Percentiles rank a stretch among this genome's conserved stretches.
Conservation (phyloP, 2,797 vertebrate genomes). For the Eospalax fontanierii region DNA sequence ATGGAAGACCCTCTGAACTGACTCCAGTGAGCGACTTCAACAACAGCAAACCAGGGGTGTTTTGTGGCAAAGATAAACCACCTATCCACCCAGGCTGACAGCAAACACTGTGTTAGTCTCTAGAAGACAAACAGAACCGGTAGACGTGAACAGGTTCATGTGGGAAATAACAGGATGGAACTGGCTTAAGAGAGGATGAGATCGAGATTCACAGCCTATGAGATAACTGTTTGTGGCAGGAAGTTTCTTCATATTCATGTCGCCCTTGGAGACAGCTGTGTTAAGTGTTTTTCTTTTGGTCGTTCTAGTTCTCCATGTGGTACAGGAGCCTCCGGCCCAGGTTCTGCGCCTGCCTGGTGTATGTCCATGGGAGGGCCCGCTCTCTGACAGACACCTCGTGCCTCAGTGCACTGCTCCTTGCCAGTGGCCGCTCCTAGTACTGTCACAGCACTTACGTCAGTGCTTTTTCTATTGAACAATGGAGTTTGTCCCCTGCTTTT, state of each 20-base stretch:
- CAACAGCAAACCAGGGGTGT: conserved; percentile 9
- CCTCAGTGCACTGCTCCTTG: neutral
- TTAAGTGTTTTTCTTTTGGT: neutral
- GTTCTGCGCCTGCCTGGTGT: neutral
- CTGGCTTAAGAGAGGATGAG: conserved; percentile 30
- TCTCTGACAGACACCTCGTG: neutral
- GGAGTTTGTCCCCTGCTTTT: neutral
- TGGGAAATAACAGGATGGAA: conserved; percentile 21
- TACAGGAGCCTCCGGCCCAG: neutral
- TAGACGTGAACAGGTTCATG: neutral
- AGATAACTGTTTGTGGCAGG: conserved; percentile 53
- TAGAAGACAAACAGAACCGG: neutral
- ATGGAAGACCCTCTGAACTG: conserved; percentile 42
- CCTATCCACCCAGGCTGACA: conserved; percentile 13
- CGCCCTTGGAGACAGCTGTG: neutral
- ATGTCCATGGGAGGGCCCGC: neutral
- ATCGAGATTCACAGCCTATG: neutral
- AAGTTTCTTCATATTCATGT: conserved; percentile 37
- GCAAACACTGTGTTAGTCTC: neutral
- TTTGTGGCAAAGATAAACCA: conserved; percentile 50
- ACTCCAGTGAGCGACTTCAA: neutral
- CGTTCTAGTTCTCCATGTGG: neutral
- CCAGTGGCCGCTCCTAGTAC: neutral
- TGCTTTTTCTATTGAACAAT: neutral
- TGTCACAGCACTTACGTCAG: neutral